Evolutionary conservation across 2,797 vertebrate species (phyloP).

Genomic region (Anabas testudineus): DNA sequence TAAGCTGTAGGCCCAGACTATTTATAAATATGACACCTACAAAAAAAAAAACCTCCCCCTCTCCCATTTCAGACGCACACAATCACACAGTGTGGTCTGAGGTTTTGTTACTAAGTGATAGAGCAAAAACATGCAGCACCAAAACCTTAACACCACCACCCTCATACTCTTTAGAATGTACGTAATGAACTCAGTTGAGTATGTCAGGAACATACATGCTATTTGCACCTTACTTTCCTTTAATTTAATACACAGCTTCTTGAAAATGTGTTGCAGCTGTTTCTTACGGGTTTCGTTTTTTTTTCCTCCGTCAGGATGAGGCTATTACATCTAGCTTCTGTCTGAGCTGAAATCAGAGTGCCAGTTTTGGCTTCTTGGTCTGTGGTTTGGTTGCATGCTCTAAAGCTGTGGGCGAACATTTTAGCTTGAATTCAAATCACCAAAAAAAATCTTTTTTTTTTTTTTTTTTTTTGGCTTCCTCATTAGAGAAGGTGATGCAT

Average conservation of each 20-base stretch:
- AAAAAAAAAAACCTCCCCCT: slow-evolving; percentile 13
- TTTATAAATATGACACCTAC: slow-evolving; percentile 64
- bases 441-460: too few species aligned
- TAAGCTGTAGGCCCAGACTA: slow-evolving; percentile 37
- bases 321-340: not conserved
- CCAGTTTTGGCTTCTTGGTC: slow-evolving; percentile 54
- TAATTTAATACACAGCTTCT: not conserved
- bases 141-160: slow-evolving; percentile 46
- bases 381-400: slow-evolving; percentile 79
- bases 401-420: slow-evolving; percentile 58
- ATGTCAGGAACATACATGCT: not conserved
- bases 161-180: slow-evolving; percentile 22
- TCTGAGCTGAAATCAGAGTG: slow-evolving; percentile 49
- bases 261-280: not conserved
- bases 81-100: slow-evolving; percentile 72
- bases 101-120: slow-evolving; percentile 75
- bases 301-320: not conserved
- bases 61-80: slow-evolving; percentile 33
- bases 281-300: not conserved
- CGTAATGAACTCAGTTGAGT: slow-evolving; percentile 7
- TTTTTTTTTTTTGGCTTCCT: slow-evolving; percentile 4
- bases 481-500: not conserved
- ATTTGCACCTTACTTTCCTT: not conserved
- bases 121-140: slow-evolving; percentile 59
- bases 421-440: not conserved